phyloP scores from a whole-genome alignment of 2,888 invertebrate genomes.

The Cosmia trapezina region DNA sequence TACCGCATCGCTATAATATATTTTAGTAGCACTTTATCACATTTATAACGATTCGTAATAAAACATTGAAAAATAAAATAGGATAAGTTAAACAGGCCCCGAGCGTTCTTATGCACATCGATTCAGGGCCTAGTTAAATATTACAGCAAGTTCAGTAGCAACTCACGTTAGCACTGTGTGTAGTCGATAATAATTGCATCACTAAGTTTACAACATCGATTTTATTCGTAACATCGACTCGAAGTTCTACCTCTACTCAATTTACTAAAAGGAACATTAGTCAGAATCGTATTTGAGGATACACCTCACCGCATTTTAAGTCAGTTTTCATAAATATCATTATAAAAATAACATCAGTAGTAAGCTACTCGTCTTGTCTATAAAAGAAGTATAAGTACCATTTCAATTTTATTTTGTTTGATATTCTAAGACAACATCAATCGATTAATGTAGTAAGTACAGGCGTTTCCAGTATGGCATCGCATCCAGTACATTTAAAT shows the following conservation, averaged over 20 bases:
- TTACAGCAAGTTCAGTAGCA: constrained; percentile 12
- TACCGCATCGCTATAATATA: constrained; percentile 16
- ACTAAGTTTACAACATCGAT: constrained; percentile 31
- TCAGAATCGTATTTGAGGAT: constrained; percentile 28
- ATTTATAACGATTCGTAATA: constrained; percentile 28
- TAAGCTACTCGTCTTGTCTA: constrained; percentile 19
- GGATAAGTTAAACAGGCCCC: background rate
- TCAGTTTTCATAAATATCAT: constrained; percentile 36
- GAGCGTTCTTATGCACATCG: background rate
- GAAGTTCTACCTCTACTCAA: constrained; percentile 30
- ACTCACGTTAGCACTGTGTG: background rate
- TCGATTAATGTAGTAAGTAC: constrained; percentile 48
- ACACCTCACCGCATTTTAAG: constrained; percentile 11
- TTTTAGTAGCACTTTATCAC: constrained; percentile 33
- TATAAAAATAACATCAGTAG: constrained; percentile 46
- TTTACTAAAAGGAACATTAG: constrained; percentile 56
- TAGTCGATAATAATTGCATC: constrained; percentile 29
- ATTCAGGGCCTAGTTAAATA: background rate
- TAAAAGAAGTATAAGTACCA: constrained; percentile 30
- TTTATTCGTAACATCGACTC: constrained; percentile 21
- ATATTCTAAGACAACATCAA: constrained; percentile 43
- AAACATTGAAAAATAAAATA: constrained; percentile 21
- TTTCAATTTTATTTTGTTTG: constrained; percentile 11
- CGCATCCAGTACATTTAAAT: constrained; percentile 46
- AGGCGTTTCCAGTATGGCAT: constrained; percentile 26